These are phyloP conservation scores for Ranitomeya imitator DNA, from an alignment of 2,113 vertebrate genomes.

Conservation along the genomic window DNA sequence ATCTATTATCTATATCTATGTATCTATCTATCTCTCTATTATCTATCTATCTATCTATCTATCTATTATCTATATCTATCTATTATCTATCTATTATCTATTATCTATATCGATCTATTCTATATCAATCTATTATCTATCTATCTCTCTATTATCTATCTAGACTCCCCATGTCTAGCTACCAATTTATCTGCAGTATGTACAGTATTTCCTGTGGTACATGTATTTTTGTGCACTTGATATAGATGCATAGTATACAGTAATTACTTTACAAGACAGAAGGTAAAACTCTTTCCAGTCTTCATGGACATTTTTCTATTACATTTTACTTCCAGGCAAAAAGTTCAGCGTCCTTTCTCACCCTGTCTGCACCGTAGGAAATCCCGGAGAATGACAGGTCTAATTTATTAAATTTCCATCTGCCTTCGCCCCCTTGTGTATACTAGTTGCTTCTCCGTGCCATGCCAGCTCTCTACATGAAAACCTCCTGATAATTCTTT, in stretches of 20 bases:
- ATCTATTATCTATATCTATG: background rate
- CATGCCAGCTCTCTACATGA: slow-evolving; percentile 33
- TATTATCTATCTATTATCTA: too few relatives aligned
- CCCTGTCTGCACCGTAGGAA: slow-evolving; percentile 35
- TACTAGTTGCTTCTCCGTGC: background rate
- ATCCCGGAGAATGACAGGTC: slow-evolving; percentile 43
- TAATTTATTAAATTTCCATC: slow-evolving; percentile 52
- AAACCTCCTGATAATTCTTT: slow-evolving; percentile 18
- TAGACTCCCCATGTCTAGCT: background rate
- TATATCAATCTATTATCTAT: background rate
- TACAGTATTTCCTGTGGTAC: background rate
- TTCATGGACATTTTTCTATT: slow-evolving; percentile 25
- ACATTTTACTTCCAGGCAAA: slow-evolving; percentile 45
- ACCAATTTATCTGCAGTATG: background rate
- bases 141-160: background rate
- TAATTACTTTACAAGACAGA: slow-evolving; percentile 19
- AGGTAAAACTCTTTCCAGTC: background rate
- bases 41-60: too few relatives aligned
- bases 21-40: background rate
- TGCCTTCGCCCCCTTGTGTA: slow-evolving; percentile 22
- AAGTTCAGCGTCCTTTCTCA: slow-evolving; percentile 34
- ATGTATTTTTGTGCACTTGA: too few relatives aligned
- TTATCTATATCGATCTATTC: too few relatives aligned
- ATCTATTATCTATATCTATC: too few relatives aligned
- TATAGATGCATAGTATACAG: background rate